These are phyloP conservation scores for Atherinomorus stipes DNA, from an alignment of 2,113 vertebrate species.

Conservation along the genomic window DNA sequence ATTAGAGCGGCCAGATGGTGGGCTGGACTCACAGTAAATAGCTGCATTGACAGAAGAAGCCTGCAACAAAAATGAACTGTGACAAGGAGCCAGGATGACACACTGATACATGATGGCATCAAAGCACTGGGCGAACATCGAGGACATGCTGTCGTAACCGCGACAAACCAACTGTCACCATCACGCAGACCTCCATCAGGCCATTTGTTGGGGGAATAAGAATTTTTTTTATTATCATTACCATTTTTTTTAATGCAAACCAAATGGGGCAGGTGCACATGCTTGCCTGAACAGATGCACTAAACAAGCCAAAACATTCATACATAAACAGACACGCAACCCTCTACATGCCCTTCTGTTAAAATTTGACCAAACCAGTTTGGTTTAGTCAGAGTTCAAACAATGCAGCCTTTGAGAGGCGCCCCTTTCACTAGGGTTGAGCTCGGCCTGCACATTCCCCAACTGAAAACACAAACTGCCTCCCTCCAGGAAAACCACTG, in stretches of 20 bases:
- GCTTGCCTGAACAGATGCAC: constrained; percentile 17
- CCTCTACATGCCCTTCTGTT: constrained; percentile 44
- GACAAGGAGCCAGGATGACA: constrained; percentile 71
- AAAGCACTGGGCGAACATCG: constrained; percentile 44
- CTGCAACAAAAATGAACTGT: constrained; percentile 71
- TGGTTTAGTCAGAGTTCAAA: constrained; percentile 71
- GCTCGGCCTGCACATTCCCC: constrained; percentile 65
- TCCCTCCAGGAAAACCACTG: constrained; percentile 56
- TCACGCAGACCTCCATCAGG: constrained; percentile 5
- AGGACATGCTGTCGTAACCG: constrained; percentile 18
- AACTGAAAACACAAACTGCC: constrained; percentile 69
- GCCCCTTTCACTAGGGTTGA: constrained; percentile 60
- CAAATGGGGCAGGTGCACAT: constrained; percentile 46
- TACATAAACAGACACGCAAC: neutral
- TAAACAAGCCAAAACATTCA: constrained; percentile 1
- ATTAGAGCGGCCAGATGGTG: constrained; percentile 85
- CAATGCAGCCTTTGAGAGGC: constrained; percentile 74
- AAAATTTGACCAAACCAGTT: constrained; percentile 67
- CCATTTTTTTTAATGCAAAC: constrained; percentile 1
- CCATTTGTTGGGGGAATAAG: constrained; percentile 4
- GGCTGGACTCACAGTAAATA: constrained; percentile 78
- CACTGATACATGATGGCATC: constrained; percentile 53
- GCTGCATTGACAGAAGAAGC: constrained; percentile 73
- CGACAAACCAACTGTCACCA: constrained; percentile 54
- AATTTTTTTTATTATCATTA: neutral